Conservation (phyloP, 2,797 vertebrate species). For the Anguilla megastoma region DNA sequence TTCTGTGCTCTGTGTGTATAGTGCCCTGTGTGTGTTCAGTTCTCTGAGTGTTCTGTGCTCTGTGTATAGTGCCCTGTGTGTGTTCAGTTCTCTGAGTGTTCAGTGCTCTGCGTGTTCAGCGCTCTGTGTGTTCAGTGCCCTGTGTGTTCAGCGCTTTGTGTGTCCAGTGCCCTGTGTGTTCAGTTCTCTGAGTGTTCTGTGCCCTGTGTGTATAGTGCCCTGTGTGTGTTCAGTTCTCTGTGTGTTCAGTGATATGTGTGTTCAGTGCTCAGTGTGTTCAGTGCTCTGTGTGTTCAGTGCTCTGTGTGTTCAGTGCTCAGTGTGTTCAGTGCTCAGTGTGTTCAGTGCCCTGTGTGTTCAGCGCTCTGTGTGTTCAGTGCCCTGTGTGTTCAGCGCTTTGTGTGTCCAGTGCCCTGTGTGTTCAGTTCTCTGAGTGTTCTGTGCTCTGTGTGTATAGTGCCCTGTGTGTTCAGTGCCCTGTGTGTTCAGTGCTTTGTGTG, state of each 20-base stretch:
- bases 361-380: neutral
- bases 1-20: no score
- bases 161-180: no score
- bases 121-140: no score
- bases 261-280: neutral
- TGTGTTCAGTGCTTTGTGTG: neutral
- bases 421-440: neutral
- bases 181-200: no score
- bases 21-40: no score
- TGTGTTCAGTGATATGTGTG: neutral
- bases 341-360: neutral
- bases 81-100: neutral
- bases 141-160: no score
- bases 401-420: neutral
- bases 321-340: neutral
- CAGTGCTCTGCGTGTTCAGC: neutral
- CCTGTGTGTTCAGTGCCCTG: neutral
- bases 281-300: neutral
- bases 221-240: neutral
- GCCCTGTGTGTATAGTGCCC: neutral
- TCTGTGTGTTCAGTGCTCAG: neutral
- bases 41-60: no score
- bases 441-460: neutral
- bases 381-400: neutral
- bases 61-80: no score